Base-by-base conservation (phyloP, 2,797 vertebrate species). In the Etheostoma nigrum region DNA sequence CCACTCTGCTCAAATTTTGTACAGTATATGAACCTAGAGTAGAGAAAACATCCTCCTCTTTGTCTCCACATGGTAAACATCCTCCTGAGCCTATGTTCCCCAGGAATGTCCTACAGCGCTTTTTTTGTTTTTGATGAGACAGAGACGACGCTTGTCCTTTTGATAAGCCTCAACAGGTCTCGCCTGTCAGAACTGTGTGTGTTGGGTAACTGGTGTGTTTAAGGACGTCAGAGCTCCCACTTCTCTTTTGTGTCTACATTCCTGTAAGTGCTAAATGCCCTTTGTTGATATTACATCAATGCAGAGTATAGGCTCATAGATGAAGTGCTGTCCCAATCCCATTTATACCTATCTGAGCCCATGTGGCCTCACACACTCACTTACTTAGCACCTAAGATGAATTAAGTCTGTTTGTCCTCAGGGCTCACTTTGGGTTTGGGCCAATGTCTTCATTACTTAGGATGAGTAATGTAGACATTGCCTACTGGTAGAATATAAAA, bases 21-120 rank as follows among this genome's bases (percentile, higher is more conserved):
- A 5, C 55, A 48, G 7, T 33, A 27, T 51, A 59, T 64, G 55
- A 74, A 81, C 14, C 55, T 52, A 52, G 42, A 71, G 44, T 0
- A 79, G 60, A 82, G 74, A 86, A 84, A 92, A 89, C 85, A 86
- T 85, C 89, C 84, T 91, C 84, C 86, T 79, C 52, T 72, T 64
- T 71, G 68, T 70, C 72, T 82, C 61, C 72, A 63, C 76, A 55
- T 65, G 68, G 61, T 85, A 87, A 90, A 89, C 81, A 91, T 86
- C 85, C 85, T 92, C 86, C 88, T 72, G 52, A 65, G 36, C 67
- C 71, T 72, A 33, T 21, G 71, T 19, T 76, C 53, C 45, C 63
- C 75, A 86, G 85, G 91, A 91, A 84, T 87, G 89, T 85, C 65
- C 74, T n/a, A 8, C 78, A 55, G 58, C 11, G 55, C 72, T 10